Percentiles rank a stretch among this genome's conserved stretches.
These are phyloP conservation scores for Lutjanus erythropterus DNA, from an alignment of 2,113 vertebrate species.

Conservation along the genomic window DNA sequence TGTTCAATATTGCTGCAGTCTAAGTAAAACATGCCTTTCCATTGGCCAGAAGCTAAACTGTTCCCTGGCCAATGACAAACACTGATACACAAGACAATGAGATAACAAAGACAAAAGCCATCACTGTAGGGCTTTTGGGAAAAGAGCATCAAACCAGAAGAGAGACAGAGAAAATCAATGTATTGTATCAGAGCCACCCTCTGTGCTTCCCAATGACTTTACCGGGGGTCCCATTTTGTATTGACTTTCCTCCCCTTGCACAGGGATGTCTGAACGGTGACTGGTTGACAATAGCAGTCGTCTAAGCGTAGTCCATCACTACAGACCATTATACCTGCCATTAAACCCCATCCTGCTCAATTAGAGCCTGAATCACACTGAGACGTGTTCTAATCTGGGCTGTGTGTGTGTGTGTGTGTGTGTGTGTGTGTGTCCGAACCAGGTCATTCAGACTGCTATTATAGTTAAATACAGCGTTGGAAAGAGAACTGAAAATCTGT, in stretches of 20 bases:
- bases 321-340: neutral
- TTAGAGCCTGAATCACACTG: neutral
- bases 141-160: neutral
- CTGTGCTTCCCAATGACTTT: neutral
- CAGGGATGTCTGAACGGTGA: neutral
- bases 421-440: neutral
- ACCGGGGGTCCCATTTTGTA: neutral
- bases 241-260: neutral
- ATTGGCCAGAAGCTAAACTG: too few species aligned
- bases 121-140: too few species aligned
- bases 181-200: neutral
- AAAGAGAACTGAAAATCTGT: too few species aligned
- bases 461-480: too few species aligned
- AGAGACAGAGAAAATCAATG: neutral
- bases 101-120: too few species aligned
- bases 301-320: constrained; percentile 13
- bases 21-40: too few species aligned
- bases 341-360: neutral
- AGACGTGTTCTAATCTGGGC: neutral
- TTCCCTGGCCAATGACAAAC: too few species aligned
- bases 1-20: too few species aligned
- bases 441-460: too few species aligned
- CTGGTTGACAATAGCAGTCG: neutral
- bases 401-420: neutral
- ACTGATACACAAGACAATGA: too few species aligned